Conservation (phyloP, 2,113 vertebrate species). For the Nothobranchius kuhntae region DNA sequence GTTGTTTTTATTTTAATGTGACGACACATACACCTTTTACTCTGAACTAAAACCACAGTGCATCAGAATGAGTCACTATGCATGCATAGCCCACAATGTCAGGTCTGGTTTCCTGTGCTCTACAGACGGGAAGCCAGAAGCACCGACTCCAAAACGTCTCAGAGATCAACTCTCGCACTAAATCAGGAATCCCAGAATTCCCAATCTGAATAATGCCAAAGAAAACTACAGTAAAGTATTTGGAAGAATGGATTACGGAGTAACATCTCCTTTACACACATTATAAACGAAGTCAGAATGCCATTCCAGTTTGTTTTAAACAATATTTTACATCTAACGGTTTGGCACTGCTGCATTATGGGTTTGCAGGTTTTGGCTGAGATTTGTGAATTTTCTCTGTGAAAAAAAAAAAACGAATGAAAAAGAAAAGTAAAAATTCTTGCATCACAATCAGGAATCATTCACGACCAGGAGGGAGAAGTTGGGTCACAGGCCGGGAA, state of each 20-base stretch:
- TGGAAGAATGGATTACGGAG: background rate
- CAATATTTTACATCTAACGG: slow-evolving; percentile 60
- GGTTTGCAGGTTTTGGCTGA: slow-evolving; percentile 5
- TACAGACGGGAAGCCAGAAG: slow-evolving; percentile 50
- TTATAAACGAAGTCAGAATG: slow-evolving; percentile 38
- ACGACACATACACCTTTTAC: background rate
- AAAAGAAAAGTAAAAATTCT: background rate
- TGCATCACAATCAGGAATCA: slow-evolving; percentile 46
- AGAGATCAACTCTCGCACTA: slow-evolving; percentile 27
- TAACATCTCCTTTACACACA: slow-evolving; percentile 17
- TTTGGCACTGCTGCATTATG: slow-evolving; percentile 36
- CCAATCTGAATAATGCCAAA: background rate
- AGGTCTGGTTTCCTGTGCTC: slow-evolving; percentile 43
- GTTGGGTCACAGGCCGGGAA: slow-evolving; percentile 31
- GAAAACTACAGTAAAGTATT: slow-evolving; percentile 12
- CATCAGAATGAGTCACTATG: slow-evolving; percentile 72
- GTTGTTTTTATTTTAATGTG: no score
- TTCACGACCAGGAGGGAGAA: slow-evolving; percentile 38
- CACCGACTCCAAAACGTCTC: slow-evolving; percentile 15
- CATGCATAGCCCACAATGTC: slow-evolving; percentile 34
- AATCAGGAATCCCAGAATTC: slow-evolving; percentile 10
- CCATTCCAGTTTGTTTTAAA: slow-evolving; percentile 42
- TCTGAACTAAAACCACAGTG: slow-evolving; percentile 69
- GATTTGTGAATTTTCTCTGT: slow-evolving; percentile 19
- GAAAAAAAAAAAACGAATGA: slow-evolving; percentile 1